A percentile compares a stretch with the other conserved stretches of the same genome.
These are phyloP conservation scores for Mimachlamys varia DNA, from an alignment of 2,888 invertebrate genomes.

Conservation along the genomic window DNA sequence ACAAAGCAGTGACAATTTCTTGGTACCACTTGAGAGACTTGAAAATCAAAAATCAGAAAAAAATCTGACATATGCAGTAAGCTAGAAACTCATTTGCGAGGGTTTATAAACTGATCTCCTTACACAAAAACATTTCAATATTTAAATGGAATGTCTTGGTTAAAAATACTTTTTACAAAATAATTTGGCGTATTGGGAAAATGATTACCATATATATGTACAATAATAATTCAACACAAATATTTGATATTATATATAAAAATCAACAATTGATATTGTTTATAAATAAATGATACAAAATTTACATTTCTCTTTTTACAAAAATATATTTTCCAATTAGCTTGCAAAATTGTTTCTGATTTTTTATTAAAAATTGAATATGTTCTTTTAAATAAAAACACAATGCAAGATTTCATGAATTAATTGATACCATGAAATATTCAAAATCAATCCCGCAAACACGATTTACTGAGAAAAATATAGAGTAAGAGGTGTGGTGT, in stretches of 20 bases:
- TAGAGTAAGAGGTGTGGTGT: too few relatives aligned
- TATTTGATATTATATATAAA: not conserved
- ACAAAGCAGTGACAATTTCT: too few relatives aligned
- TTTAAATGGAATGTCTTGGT: conserved; percentile 29
- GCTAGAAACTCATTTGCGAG: too few relatives aligned
- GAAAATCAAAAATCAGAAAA: too few relatives aligned
- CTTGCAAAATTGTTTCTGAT: not conserved
- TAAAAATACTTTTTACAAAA: not conserved
- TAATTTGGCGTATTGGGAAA: conserved; percentile 16
- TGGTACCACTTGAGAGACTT: too few relatives aligned
- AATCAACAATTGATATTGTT: not conserved
- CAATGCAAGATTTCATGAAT: too few relatives aligned
- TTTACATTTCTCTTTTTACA: not conserved
- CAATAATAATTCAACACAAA: not conserved
- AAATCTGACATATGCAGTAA: too few relatives aligned
- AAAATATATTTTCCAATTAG: not conserved
- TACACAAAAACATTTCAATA: not conserved
- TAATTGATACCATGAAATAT: too few relatives aligned
- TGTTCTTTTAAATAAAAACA: too few relatives aligned
- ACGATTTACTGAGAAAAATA: too few relatives aligned
- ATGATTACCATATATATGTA: not conserved
- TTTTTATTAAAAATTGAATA: not conserved
- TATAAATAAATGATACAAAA: not conserved
- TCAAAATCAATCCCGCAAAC: too few relatives aligned
- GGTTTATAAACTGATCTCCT: too few relatives aligned